Percentiles rank a stretch among this genome's conserved stretches.
Evolutionary conservation across 2,113 vertebrate species (phyloP).

Genomic region (Gadus chalcogrammus): DNA sequence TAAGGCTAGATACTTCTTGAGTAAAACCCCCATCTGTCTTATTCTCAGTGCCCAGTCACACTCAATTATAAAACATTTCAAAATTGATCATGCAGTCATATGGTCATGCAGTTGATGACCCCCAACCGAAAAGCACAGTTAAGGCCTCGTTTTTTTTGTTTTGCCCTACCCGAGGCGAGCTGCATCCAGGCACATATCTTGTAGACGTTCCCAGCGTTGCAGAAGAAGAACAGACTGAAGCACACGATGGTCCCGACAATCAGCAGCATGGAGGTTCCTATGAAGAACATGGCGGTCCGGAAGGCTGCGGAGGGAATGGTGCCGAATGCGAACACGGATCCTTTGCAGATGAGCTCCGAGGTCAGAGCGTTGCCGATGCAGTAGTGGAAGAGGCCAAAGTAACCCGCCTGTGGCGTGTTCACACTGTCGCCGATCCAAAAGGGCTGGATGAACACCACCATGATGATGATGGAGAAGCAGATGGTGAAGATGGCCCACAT

Average conservation of each 20-base stretch:
- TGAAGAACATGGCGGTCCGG: constrained; percentile 94
- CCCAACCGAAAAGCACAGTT: too few species aligned
- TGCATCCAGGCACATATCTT: constrained; percentile 97
- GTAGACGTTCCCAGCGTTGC: constrained; percentile 87
- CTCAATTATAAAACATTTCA: too few species aligned
- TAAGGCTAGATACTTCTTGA: too few species aligned
- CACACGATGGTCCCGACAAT: constrained; percentile 87
- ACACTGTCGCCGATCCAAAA: constrained; percentile 98
- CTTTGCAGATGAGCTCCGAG: constrained; percentile 90
- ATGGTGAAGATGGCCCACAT: constrained; percentile 95
- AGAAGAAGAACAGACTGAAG: constrained; percentile 93
- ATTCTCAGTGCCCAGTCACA: too few species aligned
- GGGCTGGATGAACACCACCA: constrained; percentile 95
- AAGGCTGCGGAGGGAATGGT: constrained; percentile 94
- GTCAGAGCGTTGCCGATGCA: constrained; percentile 95
- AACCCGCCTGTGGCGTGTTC: constrained; percentile 90
- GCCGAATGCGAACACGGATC: constrained; percentile 84
- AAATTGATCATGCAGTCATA: too few species aligned
- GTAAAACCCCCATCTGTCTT: too few species aligned
- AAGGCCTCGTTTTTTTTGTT: too few species aligned
- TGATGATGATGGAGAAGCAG: constrained; percentile 87
- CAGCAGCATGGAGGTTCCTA: constrained; percentile 87
- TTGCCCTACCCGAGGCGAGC: constrained; percentile 83
- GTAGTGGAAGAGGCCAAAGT: constrained; percentile 95
- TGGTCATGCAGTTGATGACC: too few species aligned